These are phyloP conservation scores for Drosophila obscura DNA, from an alignment of 1,140 invertebrate genomes.

Conservation along the genomic window DNA sequence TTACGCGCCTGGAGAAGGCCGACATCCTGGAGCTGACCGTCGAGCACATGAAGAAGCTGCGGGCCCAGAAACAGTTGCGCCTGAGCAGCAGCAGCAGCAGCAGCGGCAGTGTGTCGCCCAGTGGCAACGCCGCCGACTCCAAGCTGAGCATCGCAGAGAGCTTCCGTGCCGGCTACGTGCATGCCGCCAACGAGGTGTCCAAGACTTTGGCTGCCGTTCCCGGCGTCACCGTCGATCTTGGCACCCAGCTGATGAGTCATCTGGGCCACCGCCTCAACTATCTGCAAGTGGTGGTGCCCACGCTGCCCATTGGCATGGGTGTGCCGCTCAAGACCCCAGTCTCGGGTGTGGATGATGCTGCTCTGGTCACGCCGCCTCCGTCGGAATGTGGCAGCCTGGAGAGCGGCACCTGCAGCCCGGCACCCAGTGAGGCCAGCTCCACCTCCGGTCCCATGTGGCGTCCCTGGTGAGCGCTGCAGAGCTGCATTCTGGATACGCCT, in stretches of 20 bases:
- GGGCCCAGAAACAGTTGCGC: conserved; percentile 87
- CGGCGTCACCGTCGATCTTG: conserved; percentile 92
- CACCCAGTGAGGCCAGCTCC: conserved; percentile 75
- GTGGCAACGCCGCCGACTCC: conserved; percentile 68
- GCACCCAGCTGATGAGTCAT: conserved; percentile 95
- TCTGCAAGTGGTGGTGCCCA: conserved; percentile 80
- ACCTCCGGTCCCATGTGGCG: conserved; percentile 71
- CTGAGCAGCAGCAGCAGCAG: conserved; percentile 30
- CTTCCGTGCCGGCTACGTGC: conserved; percentile 91
- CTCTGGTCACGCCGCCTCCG: conserved; percentile 73
- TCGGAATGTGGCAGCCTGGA: conserved; percentile 82
- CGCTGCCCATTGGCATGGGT: conserved; percentile 68
- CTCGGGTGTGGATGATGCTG: conserved; percentile 32
- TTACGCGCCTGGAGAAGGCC: conserved; percentile 95
- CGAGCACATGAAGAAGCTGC: conserved; percentile 90
- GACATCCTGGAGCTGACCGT: conserved; percentile 96
- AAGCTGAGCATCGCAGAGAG: conserved; percentile 86
- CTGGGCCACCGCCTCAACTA: conserved; percentile 91
- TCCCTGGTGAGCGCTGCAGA: conserved; percentile 67
- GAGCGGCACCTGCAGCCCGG: conserved; percentile 78
- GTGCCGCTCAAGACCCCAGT: conserved; percentile 42
- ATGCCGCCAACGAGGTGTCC: conserved; percentile 90
- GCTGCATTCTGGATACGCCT: conserved; percentile 32
- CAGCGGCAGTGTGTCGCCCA: neutral
- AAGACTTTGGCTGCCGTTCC: conserved; percentile 92